Percentiles rank a stretch among this genome's conserved stretches.
phyloP scores from a whole-genome alignment of 1,140 invertebrate species.

The Meloidogyne hapla region DNA sequence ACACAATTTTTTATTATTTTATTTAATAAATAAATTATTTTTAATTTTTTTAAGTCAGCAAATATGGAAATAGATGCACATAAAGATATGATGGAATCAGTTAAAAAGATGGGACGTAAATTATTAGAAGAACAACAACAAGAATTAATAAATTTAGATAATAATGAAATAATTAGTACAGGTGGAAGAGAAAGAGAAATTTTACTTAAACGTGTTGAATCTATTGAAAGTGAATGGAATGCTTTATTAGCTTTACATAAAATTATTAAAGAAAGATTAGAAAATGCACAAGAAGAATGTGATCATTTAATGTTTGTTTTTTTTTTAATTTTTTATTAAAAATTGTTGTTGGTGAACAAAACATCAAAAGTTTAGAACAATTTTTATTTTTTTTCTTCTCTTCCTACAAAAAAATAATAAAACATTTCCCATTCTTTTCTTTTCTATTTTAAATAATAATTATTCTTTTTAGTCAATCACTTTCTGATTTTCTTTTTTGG shows the following conservation, averaged over 20 bases:
- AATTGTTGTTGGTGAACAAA: too few species aligned
- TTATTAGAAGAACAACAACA: conserved; percentile 48
- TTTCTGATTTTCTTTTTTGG: conserved; percentile 55
- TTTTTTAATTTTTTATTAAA: neutral
- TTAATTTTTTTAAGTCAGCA: conserved; percentile 23
- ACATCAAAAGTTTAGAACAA: too few species aligned
- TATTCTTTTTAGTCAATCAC: conserved; percentile 27
- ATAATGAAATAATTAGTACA: neutral
- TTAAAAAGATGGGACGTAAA: conserved; percentile 56
- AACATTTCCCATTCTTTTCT: too few species aligned
- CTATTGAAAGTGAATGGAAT: conserved; percentile 47
- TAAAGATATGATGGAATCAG: conserved; percentile 51
- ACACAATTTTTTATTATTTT: too few species aligned
- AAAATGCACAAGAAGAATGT: conserved; percentile 62
- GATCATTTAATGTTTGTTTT: conserved; percentile 45
- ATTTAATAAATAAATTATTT: neutral
- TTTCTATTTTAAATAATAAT: neutral
- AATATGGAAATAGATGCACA: conserved; percentile 58
- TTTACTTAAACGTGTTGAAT: conserved; percentile 46
- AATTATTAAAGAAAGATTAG: conserved; percentile 50
- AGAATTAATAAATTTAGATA: conserved; percentile 9
- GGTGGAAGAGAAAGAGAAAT: conserved; percentile 34
- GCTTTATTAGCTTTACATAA: conserved; percentile 33
- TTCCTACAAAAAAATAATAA: too few species aligned
- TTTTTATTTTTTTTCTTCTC: too few species aligned